A percentile compares a stretch with the other conserved stretches of the same genome.
These are phyloP conservation scores for Ichneumoninae sp. DNA, from an alignment of 2,888 invertebrate species.

Conservation along the genomic window DNA sequence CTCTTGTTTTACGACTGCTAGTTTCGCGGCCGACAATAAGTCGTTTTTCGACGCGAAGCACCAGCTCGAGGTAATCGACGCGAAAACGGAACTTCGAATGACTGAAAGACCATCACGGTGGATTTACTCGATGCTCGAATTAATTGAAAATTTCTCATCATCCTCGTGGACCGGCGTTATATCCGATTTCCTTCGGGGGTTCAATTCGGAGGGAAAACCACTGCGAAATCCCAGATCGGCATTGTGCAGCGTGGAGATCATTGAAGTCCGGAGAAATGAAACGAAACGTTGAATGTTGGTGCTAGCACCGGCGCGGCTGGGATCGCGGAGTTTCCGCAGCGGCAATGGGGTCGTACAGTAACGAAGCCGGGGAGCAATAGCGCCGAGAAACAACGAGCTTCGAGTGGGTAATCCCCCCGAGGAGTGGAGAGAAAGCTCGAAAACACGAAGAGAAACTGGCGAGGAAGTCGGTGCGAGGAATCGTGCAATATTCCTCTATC, in stretches of 20 bases:
- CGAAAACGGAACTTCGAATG: neutral
- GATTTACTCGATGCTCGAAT: neutral
- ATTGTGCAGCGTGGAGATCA: constrained; percentile 54
- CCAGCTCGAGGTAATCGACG: neutral
- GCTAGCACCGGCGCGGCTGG: neutral
- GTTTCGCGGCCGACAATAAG: neutral
- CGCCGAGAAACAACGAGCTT: constrained; percentile 56
- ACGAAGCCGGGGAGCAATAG: constrained; percentile 36
- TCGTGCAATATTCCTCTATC: constrained; percentile 41
- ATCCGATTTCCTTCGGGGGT: constrained; percentile 48
- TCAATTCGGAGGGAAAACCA: constrained; percentile 38
- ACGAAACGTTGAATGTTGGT: constrained; percentile 54
- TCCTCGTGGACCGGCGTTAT: neutral
- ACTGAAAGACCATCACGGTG: neutral
- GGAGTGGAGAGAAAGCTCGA: constrained; percentile 50
- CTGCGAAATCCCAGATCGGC: constrained; percentile 35
- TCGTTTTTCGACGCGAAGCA: neutral
- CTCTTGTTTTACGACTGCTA: neutral
- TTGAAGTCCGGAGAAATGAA: constrained; percentile 57
- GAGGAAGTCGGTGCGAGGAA: constrained; percentile 46
- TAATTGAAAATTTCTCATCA: neutral
- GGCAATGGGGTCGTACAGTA: constrained; percentile 36
- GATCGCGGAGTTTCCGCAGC: constrained; percentile 16
- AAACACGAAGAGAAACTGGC: constrained; percentile 55
- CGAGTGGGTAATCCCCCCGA: constrained; percentile 42